Conservation (phyloP, 2,113 vertebrate genomes). For the Phoenicopterus ruber region DNA sequence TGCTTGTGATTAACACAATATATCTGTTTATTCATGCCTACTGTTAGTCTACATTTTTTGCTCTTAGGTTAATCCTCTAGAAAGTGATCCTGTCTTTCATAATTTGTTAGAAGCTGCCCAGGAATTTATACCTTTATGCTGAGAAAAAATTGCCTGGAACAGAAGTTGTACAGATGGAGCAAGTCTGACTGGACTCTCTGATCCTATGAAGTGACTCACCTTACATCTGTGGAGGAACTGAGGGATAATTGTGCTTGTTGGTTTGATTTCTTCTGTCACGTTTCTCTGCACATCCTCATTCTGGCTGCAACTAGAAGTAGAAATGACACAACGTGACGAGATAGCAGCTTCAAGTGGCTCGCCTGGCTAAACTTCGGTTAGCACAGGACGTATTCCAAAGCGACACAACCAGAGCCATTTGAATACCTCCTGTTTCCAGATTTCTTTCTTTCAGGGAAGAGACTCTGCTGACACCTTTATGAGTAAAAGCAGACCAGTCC, state of each 20-base stretch:
- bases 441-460: neutral
- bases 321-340: neutral
- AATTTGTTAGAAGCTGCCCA: neutral
- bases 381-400: neutral
- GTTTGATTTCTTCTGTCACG: neutral
- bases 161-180: neutral
- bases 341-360: neutral
- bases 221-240: neutral
- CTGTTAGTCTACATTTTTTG: neutral
- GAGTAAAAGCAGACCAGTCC: neutral
- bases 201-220: neutral
- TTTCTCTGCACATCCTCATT: neutral
- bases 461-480: neutral
- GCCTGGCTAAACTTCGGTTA: neutral
- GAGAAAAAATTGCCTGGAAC: neutral
- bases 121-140: neutral
- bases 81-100: neutral
- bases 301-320: neutral
- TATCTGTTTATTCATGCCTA: neutral
- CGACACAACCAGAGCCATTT: fast-evolving
- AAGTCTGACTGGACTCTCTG: neutral
- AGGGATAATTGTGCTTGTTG: neutral
- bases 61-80: neutral
- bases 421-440: neutral
- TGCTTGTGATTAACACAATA: neutral